These are phyloP conservation scores for Heliothis peltigera DNA, from an alignment of 2,888 invertebrate species.

Conservation along the genomic window DNA sequence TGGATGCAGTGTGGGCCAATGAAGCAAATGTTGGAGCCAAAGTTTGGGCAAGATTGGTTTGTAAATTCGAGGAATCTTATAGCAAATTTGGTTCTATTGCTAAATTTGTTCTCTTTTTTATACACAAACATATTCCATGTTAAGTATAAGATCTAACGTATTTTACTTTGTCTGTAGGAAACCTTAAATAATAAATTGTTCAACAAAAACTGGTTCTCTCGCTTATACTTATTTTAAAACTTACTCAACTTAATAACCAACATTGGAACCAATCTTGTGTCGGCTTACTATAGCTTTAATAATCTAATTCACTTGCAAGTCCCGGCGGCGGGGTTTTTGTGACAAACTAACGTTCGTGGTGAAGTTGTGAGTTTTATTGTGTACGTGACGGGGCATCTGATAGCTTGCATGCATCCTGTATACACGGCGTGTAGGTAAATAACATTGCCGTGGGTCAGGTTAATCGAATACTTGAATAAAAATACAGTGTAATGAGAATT, in stretches of 20 bases:
- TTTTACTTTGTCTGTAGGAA: background rate
- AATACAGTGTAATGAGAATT: background rate
- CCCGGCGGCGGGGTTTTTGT: conserved; percentile 78
- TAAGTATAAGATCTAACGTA: background rate
- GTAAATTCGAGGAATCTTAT: background rate
- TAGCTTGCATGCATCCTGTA: conserved; percentile 62
- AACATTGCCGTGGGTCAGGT: conserved; percentile 50
- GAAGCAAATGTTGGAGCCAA: conserved; percentile 38
- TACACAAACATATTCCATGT: background rate
- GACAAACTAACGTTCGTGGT: conserved; percentile 73
- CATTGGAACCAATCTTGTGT: conserved; percentile 55
- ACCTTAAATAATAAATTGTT: background rate
- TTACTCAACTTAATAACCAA: conserved; percentile 42
- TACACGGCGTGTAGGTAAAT: conserved; percentile 52
- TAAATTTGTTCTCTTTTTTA: background rate
- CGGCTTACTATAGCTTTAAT: conserved; percentile 63
- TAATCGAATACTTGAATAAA: conserved; percentile 21
- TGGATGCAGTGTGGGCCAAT: conserved; percentile 55
- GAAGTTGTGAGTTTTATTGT: conserved; percentile 80
- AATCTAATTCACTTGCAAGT: conserved; percentile 80
- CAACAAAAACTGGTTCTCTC: background rate
- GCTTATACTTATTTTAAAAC: background rate
- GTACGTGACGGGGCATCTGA: conserved; percentile 78
- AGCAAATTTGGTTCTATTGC: background rate
- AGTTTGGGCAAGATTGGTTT: conserved; percentile 13